Conservation (phyloP, 2,797 vertebrate species). For the Oreonectes daqikongensis region DNA sequence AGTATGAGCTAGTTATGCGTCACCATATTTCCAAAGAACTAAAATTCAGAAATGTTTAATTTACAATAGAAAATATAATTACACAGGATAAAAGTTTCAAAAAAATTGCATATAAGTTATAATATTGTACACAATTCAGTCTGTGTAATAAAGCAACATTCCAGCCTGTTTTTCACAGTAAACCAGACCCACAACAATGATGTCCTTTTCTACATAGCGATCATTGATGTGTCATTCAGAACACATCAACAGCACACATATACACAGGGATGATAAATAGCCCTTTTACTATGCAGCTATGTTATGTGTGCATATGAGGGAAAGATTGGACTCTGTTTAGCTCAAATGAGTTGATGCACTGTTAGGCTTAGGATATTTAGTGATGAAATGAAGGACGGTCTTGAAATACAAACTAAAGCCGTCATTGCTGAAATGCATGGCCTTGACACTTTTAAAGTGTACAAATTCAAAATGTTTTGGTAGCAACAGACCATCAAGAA, state of each 20-base stretch:
- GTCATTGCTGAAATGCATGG: constrained; percentile 5
- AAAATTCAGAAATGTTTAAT: not conserved
- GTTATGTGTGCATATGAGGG: not conserved
- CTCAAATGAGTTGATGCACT: not conserved
- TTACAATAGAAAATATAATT: constrained; percentile 29
- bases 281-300: constrained; percentile 22
- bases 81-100: constrained; percentile 19
- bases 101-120: constrained; percentile 23
- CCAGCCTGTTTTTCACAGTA: constrained; percentile 39
- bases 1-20: not conserved
- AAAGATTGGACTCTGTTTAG: not conserved
- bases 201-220: not conserved
- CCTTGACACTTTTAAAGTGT: not conserved
- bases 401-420: not conserved
- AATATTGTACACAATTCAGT: constrained; percentile 26
- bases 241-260: constrained; percentile 9
- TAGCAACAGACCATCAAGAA: not conserved
- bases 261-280: not conserved
- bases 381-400: constrained; percentile 3
- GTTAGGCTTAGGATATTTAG: not conserved
- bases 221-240: constrained; percentile 1
- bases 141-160: constrained; percentile 36
- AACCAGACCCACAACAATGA: not conserved
- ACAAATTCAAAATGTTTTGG: too few relatives aligned
- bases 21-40: not conserved